Percentiles rank a stretch among this genome's conserved stretches.
phyloP scores from a whole-genome alignment of 1,140 invertebrate species.

The Drosophila jambulina region DNA sequence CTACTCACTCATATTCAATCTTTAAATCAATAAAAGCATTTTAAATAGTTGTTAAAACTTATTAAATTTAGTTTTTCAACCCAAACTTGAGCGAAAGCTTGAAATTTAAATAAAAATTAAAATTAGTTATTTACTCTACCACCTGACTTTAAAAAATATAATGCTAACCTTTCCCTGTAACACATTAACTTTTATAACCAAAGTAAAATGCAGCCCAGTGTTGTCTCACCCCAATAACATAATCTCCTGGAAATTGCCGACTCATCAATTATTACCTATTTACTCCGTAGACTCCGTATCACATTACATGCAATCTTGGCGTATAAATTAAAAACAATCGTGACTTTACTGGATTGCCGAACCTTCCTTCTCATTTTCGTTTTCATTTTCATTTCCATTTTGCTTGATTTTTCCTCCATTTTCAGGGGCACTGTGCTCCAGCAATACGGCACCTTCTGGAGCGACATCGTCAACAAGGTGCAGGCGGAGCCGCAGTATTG shows the following conservation, averaged over 20 bases:
- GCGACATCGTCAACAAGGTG: conserved; percentile 86
- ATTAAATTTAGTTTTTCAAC: no score
- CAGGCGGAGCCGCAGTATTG: conserved; percentile 53
- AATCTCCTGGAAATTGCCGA: conserved; percentile 32
- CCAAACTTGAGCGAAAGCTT: background rate
- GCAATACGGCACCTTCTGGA: conserved; percentile 90
- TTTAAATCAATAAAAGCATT: background rate
- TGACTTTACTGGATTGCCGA: conserved; percentile 12
- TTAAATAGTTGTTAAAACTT: background rate
- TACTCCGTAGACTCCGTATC: conserved; percentile 33
- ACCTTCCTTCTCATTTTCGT: conserved; percentile 51
- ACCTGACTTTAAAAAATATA: background rate
- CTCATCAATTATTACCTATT: conserved; percentile 58
- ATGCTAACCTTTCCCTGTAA: background rate
- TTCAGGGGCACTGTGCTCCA: conserved; percentile 90
- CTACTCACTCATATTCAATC: no score
- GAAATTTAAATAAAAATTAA: no score
- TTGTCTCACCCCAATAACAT: conserved; percentile 1
- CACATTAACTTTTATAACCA: conserved; percentile 1
- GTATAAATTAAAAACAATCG: conserved; percentile 35
- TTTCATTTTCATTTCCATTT: conserved; percentile 62
- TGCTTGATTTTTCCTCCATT: conserved; percentile 48
- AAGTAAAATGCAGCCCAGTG: conserved; percentile 35
- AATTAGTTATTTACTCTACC: no score
- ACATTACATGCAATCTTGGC: conserved; percentile 39